Evolutionary conservation across 1,140 invertebrate species (phyloP), one percentile per base, ranked within the genome.

Genomic region (Drosophila equinoxialis): DNA sequence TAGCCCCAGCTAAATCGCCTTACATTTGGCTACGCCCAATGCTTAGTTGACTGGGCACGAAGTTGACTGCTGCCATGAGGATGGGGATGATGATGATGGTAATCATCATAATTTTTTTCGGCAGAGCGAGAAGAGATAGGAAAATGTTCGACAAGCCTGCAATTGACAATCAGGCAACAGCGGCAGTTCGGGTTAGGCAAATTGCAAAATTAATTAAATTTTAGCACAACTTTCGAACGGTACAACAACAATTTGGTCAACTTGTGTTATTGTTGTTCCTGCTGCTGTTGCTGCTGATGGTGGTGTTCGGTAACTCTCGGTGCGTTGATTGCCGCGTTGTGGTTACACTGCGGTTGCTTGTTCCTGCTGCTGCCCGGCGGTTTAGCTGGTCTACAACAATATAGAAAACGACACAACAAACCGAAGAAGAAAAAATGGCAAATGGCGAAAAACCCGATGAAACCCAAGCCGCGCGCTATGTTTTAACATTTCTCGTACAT

Each of bases 171-270:
- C 74, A 61, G 66, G 61, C 71, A 51, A 10, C 17, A 51, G 10
- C 45, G 20, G 20, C 20, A 51, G 17, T 30, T 35, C 7, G 73
- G 66, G 13, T 75, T 82, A 79, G 76, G 72, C 79, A 83, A 87
- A 87, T 87, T 89, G 77, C 77, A 76, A 84, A 84, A 87, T 87
- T 89, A 87, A 87, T 87, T 87, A 89, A 87, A 89, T 84, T 87
- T 87, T 81, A 79, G 83, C 83, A 74, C 77, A 87, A 87, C 84
- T 87, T 87, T 87, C 84, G 63, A 89, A 73, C 84, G 59, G 71
- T 68, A 73, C 41, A 85, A 73, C 63, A 39, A 13, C 37, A 39
- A 37, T 60, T 61, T 63, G 48, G 39, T 63, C 37, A 51, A 39
- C 58, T 64, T 41, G 39, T 68, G 41, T 67, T 30, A 39, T 11